Evolutionary conservation across 2,113 vertebrate genomes (phyloP), one percentile per base, ranked within the genome.

Genomic region (Trogon melanurus): DNA sequence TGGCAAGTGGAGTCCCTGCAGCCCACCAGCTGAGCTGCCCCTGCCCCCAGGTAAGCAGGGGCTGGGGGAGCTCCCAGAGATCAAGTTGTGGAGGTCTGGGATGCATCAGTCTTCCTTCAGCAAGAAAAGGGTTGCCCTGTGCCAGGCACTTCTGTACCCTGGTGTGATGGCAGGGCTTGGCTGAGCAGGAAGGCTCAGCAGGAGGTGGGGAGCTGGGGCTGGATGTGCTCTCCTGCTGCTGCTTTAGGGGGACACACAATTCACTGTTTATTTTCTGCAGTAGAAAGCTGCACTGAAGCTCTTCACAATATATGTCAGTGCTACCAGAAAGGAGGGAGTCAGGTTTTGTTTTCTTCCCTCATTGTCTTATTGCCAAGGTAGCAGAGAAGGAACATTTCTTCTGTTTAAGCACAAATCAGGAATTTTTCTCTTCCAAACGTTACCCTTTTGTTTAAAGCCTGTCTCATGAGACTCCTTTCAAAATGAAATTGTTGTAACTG

Each of bases 261-360:
- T 93, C 81, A 54, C 51, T 89, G n/a, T 81, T 88, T 85, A 89
- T 93, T 91, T 91, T 48, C 90, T 90, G 92, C 61, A 53, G 69
- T 84, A 95, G 88, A 91, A 80, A 45, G 75, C 69, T 85, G 79
- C 71, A 90, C 5, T 48, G 70, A 89, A 62, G 78, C 53, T 50
- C 74, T 65, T 82, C 32, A 72, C 72, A 85, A 94, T 85, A 85
- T 60, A 76, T 47, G 36, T 50, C 72, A 61, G 69, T 87, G 89
- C 91, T 87, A 6, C 79, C 56, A 61, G 72, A 80, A 72, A 93
- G 87, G 60, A 95, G 38, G 34, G 79, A 91, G 61, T 30, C 75
- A 19, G 73, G 66, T 82, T 89, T 76, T 88, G 79, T 38, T 84
- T 88, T 71, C 26, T 32, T 69, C n/a, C 27, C 27, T 91, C 44